Percentiles rank a stretch among this genome's conserved stretches.
phyloP scores from a whole-genome alignment of 1,140 invertebrate genomes.

The Neuroterus valhalla region DNA sequence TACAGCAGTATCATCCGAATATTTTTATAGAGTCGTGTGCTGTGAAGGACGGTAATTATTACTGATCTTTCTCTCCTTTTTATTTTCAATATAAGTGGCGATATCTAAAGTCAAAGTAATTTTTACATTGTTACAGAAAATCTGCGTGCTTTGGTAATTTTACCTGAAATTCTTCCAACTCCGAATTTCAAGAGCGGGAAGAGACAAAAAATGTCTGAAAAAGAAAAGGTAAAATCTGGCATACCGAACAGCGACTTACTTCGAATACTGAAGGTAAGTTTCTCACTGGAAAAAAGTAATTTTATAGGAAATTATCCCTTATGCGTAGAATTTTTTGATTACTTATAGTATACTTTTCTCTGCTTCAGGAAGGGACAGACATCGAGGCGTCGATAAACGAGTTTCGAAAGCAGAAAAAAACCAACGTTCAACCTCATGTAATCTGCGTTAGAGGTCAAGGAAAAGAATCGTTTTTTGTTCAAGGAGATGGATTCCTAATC shows the following conservation, averaged over 20 bases:
- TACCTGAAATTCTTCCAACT: constrained; percentile 6
- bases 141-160: background rate
- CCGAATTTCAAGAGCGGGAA: background rate
- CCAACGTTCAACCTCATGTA: background rate
- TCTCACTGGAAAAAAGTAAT: no score
- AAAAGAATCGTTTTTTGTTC: background rate
- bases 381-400: background rate
- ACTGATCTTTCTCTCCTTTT: background rate
- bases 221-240: no score
- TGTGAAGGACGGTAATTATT: background rate
- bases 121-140: constrained; percentile 6
- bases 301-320: no score
- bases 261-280: no score
- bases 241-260: no score
- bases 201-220: no score
- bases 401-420: background rate
- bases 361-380: background rate
- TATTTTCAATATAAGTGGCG: background rate
- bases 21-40: background rate
- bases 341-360: background rate
- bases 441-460: background rate
- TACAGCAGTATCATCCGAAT: background rate
- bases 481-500: background rate
- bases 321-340: no score
- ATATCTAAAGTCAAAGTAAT: background rate